These are phyloP conservation scores for Lithophane ornitopus DNA, from an alignment of 2,888 invertebrate genomes.

Conservation along the genomic window DNA sequence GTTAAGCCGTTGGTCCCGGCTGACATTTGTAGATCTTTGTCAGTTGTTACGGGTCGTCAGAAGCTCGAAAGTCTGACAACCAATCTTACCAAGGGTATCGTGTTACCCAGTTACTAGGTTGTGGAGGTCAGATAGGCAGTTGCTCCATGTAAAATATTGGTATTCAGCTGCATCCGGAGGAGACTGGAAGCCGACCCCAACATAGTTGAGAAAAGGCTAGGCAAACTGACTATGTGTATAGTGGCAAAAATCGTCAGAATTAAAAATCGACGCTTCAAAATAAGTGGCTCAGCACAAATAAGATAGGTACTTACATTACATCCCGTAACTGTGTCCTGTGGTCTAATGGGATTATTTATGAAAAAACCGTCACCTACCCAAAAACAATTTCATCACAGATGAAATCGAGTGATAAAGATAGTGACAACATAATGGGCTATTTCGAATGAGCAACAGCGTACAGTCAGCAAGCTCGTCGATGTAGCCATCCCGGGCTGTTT, in stretches of 20 bases:
- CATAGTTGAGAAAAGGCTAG: too few species aligned
- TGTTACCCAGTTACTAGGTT: too few species aligned
- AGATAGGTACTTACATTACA: neutral
- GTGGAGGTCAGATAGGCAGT: too few species aligned
- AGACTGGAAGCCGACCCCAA: too few species aligned
- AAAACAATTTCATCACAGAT: slow-evolving; percentile 30
- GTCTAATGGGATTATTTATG: neutral
- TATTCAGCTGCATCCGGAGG: too few species aligned
- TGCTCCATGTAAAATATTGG: too few species aligned
- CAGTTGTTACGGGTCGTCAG: too few species aligned
- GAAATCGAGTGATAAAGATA: slow-evolving; percentile 56
- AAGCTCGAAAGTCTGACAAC: too few species aligned
- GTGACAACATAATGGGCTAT: slow-evolving; percentile 66
- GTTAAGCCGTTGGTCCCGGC: too few species aligned
- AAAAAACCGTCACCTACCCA: neutral
- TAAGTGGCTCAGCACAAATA: neutral
- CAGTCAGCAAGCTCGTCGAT: slow-evolving; percentile 55
- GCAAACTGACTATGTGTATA: neutral
- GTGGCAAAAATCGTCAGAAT: neutral
- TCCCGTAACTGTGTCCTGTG: neutral
- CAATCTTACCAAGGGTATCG: too few species aligned
- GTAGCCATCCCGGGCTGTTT: slow-evolving; percentile 68
- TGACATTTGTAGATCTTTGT: too few species aligned
- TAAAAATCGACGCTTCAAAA: slow-evolving; percentile 9
- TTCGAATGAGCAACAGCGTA: slow-evolving; percentile 62